Percentiles rank a stretch among this genome's conserved stretches.
These are phyloP conservation scores for Drosophila bipectinata DNA, from an alignment of 1,140 invertebrate genomes.

Conservation along the genomic window DNA sequence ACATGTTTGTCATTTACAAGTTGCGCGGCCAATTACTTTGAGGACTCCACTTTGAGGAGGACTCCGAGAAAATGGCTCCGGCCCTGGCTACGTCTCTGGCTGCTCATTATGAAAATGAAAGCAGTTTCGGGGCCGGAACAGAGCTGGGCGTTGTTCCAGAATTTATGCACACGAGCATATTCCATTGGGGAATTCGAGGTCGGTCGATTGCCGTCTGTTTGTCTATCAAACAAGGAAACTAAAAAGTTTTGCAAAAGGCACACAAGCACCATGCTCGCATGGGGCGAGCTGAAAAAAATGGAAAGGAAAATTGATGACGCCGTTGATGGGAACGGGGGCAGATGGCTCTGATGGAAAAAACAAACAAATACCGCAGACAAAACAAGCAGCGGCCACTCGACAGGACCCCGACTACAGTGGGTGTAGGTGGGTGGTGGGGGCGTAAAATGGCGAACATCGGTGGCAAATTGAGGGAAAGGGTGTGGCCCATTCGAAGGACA, in stretches of 20 bases:
- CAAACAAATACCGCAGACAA: constrained; percentile 72
- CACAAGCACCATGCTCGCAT: constrained; percentile 19
- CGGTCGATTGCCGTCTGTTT: constrained; percentile 47
- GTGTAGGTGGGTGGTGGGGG: constrained; percentile 16
- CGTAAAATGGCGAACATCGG: constrained; percentile 26
- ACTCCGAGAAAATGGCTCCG: constrained; percentile 16
- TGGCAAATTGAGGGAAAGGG: constrained; percentile 6
- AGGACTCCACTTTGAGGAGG: constrained; percentile 26
- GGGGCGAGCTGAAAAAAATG: constrained; percentile 21
- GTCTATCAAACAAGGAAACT: constrained; percentile 70
- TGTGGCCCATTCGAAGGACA: constrained; percentile 41
- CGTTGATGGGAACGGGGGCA: constrained; percentile 47
- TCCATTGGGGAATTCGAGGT: constrained; percentile 68
- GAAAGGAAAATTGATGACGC: constrained; percentile 66
- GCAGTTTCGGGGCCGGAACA: constrained; percentile 19
- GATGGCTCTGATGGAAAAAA: constrained; percentile 53
- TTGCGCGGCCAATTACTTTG: constrained; percentile 58
- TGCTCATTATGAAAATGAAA: constrained; percentile 78
- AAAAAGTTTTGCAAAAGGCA: constrained; percentile 75
- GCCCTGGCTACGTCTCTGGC: constrained; percentile 12
- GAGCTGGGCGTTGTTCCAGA: constrained; percentile 42
- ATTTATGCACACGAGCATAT: constrained; percentile 78
- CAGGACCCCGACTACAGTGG: constrained; percentile 37
- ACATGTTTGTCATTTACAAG: constrained; percentile 63
- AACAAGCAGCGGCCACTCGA: constrained; percentile 62